These are phyloP conservation scores for Monochamus alternatus DNA, from an alignment of 2,888 invertebrate genomes.

Conservation along the genomic window DNA sequence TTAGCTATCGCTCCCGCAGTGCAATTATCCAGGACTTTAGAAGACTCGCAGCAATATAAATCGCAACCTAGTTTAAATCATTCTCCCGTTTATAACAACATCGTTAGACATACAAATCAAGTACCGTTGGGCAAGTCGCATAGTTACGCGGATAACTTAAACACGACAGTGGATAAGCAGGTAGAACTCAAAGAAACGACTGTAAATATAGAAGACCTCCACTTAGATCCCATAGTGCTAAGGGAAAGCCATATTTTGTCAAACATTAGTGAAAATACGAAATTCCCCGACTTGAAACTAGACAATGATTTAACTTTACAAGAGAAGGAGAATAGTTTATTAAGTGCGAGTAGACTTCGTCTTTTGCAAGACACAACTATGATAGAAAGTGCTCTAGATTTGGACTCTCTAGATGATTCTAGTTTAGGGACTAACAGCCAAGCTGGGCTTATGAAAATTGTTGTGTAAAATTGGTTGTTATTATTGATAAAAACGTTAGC, in stretches of 20 bases:
- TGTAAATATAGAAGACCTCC: conserved; percentile 73
- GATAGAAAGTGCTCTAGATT: conserved; percentile 92
- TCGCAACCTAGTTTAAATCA: conserved; percentile 68
- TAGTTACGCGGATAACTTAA: conserved; percentile 64
- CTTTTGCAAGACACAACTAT: conserved; percentile 90
- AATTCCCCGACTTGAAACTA: conserved; percentile 57
- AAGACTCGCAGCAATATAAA: conserved; percentile 66
- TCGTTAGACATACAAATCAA: conserved; percentile 47
- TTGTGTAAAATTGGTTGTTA: conserved; percentile 64
- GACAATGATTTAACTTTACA: conserved; percentile 69
- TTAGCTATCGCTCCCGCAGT: conserved; percentile 70
- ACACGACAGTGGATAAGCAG: conserved; percentile 51
- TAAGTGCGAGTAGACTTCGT: conserved; percentile 79
- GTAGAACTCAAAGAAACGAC: conserved; percentile 45
- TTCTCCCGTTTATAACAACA: conserved; percentile 70
- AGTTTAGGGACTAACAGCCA: conserved; percentile 81
- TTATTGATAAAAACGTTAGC: conserved; percentile 29
- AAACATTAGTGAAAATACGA: conserved; percentile 59
- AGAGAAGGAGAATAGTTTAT: conserved; percentile 71
- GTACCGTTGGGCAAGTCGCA: conserved; percentile 64
- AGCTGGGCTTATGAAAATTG: conserved; percentile 78
- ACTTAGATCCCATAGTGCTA: conserved; percentile 72
- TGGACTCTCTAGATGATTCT: conserved; percentile 87
- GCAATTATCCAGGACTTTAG: conserved; percentile 59
- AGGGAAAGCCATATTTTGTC: conserved; percentile 65